Evolutionary conservation across 2,888 invertebrate genomes (phyloP), one percentile per base, ranked within the genome.

Genomic region (Diarsia dahlii): DNA sequence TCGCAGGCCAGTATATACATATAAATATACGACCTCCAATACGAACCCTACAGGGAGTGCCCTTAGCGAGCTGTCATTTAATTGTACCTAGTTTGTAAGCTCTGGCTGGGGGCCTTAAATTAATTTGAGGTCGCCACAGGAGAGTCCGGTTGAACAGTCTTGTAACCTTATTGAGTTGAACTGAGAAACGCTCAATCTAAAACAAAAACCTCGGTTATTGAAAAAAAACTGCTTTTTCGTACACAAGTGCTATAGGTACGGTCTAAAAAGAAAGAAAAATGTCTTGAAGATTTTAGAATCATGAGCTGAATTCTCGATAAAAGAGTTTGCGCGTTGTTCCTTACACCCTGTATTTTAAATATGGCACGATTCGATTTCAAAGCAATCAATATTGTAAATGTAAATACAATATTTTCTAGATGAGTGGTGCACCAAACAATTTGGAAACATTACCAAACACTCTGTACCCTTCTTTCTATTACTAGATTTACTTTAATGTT

Each of bases 311-410:
- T 39, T 62, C 39, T 39, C 1, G 20, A n/a, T 10, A 6, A 20
- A 6, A 62, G 39, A 62, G 39, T 62, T 39, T 39, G 62, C 39
- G 20, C 39, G 12, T 39, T 39, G 62, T 39, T 39, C 39, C 39
- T 12, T 9, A 62, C 62, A 62, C 20, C 39, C 12, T 62, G 39
- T 62, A 39, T n/a, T 62, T 63, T 23, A 74, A 71, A 48, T 58
- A 54, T 62, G 34, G 78, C 85, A 84, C 82, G 8, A 62, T 50
- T 62, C 20, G 63, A 50, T 48, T 52, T 52, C 3, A 20, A 58
- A 63, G 71, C 70, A 67, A 72, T 45, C 0, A n/a, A 46, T 63
- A 15, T 46, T 84, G 84, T 84, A 85, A 71, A 84, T 84, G 84
- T 84, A 85, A 71, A 84, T 85, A 85, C 64, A 74, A 63, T 6